Percentiles rank a stretch among this genome's conserved stretches.
These are phyloP conservation scores for Catocala sponsa DNA, from an alignment of 2,888 invertebrate genomes.

Conservation along the genomic window DNA sequence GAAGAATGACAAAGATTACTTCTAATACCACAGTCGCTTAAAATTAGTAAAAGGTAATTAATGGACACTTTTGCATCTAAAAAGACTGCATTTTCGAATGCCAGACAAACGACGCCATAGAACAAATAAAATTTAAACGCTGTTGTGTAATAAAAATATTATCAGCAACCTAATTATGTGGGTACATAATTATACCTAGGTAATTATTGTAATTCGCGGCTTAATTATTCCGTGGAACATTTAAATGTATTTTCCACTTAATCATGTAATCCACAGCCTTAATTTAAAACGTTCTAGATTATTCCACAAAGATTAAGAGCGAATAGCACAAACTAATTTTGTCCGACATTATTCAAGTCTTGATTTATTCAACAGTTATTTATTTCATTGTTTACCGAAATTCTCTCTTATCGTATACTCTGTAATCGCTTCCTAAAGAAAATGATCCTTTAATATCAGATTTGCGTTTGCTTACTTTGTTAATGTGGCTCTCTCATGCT, in stretches of 20 bases:
- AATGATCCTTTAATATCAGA: conserved; percentile 76
- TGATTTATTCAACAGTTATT: conserved; percentile 52
- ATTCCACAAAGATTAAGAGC: conserved; percentile 43
- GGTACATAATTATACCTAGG: conserved; percentile 25
- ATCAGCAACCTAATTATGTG: conserved; percentile 19
- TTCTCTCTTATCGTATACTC: conserved; percentile 50
- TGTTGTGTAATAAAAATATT: conserved; percentile 19
- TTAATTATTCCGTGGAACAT: conserved; percentile 27
- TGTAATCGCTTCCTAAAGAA: conserved; percentile 65
- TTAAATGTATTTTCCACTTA: conserved; percentile 36
- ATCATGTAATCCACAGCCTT: conserved; percentile 25
- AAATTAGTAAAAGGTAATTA: too few relatives aligned
- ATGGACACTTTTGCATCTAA: background rate
- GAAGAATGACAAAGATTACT: too few relatives aligned
- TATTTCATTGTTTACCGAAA: conserved; percentile 50
- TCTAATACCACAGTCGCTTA: too few relatives aligned
- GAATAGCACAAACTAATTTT: conserved; percentile 41
- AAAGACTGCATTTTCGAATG: background rate
- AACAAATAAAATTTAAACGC: background rate
- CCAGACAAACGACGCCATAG: background rate
- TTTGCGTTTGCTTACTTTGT: conserved; percentile 70
- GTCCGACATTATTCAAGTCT: conserved; percentile 34
- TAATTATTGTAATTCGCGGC: conserved; percentile 27
- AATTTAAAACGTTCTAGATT: conserved; percentile 46
- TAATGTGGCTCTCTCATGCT: conserved; percentile 74